Percentiles rank a stretch among this genome's conserved stretches.
phyloP scores from a whole-genome alignment of 2,888 invertebrate species.

The Pterostichus madidus region DNA sequence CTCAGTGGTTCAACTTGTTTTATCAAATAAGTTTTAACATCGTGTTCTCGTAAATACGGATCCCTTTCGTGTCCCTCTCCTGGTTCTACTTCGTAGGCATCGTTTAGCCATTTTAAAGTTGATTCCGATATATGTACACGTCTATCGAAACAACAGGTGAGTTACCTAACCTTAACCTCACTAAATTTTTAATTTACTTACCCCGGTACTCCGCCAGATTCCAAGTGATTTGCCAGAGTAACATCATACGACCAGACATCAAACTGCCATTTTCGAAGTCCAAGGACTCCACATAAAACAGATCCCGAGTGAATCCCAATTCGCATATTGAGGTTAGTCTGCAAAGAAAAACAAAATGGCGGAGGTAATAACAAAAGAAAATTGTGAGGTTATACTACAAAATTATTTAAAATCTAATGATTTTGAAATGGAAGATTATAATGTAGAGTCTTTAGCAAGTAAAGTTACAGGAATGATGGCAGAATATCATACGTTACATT shows the following conservation, averaged over 20 bases:
- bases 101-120: slow-evolving; percentile 90
- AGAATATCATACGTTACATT: slow-evolving; percentile 67
- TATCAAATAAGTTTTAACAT: slow-evolving; percentile 93
- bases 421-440: slow-evolving; percentile 31
- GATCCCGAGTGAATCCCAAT: slow-evolving; percentile 98
- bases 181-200: slow-evolving; percentile 76
- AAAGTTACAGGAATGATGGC: slow-evolving; percentile 68
- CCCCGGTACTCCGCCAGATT: slow-evolving; percentile 98
- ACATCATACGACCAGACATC: slow-evolving; percentile 97
- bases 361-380: slow-evolving; percentile 6
- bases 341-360: slow-evolving; percentile 71
- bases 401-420: slow-evolving; percentile 41
- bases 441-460: slow-evolving; percentile 55
- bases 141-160: slow-evolving; percentile 77
- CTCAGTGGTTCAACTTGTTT: slow-evolving; percentile 88
- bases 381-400: slow-evolving; percentile 43
- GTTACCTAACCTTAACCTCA: not conserved
- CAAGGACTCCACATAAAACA: slow-evolving; percentile 97
- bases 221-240: slow-evolving; percentile 97
- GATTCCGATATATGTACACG: slow-evolving; percentile 97
- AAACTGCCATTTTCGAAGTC: slow-evolving; percentile 95
- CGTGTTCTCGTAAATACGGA: slow-evolving; percentile 90
- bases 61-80: slow-evolving; percentile 92
- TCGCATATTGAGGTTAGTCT: slow-evolving; percentile 97
- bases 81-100: slow-evolving; percentile 95